Base-by-base conservation (phyloP, 2,797 vertebrate species). In the Martes flavigula region DNA sequence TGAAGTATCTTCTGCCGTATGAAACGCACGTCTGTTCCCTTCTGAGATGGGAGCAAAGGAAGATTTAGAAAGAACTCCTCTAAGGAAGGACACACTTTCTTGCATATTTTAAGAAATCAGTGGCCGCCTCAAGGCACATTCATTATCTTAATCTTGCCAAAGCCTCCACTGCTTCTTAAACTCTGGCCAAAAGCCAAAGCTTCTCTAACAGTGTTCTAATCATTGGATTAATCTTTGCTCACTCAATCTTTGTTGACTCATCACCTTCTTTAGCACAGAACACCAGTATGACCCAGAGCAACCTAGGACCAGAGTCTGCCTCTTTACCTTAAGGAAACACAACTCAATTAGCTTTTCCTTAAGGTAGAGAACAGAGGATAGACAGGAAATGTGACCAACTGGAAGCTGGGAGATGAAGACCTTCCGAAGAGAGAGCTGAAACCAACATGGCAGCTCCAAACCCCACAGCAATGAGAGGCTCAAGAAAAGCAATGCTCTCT, bases 1-100 rank as follows among this genome's bases (percentile, higher is more conserved):
- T 10, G 0, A 98, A 97, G 91, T 58, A 62, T 46, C 96, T 60
- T 73, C n/a, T 85, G 87, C 81, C 93, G 91, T 86, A 95, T 94
- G 72, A 97, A 97, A 91, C 38, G 62, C 38, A 91, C 1, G 0
- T 97, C 94, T 92, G 90, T 87, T 84, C 73, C 92, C 73, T 94
- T 95, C 91, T 68, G 56, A 40, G 87, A 43, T 35, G 72, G 62
- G 48, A 51, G 81, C 81, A 82, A 9, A 66, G 87, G 75, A 77
- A 95, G 78, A 88, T 98, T 78, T n/a, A 68, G 78, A 83, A 93
- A 81, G 87, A 46, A 27, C 51, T 81, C 86, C 60, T 79, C 83
- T 64, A 48, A 90, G 56, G 38, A 56, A 25, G 10, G 25, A 94
- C 64, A 84, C 54, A 58, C 77, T 90, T 93, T 43, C 81, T 81